These are phyloP conservation scores for Pyrocephalus nanus DNA, from an alignment of 2,797 vertebrate species.

Conservation along the genomic window DNA sequence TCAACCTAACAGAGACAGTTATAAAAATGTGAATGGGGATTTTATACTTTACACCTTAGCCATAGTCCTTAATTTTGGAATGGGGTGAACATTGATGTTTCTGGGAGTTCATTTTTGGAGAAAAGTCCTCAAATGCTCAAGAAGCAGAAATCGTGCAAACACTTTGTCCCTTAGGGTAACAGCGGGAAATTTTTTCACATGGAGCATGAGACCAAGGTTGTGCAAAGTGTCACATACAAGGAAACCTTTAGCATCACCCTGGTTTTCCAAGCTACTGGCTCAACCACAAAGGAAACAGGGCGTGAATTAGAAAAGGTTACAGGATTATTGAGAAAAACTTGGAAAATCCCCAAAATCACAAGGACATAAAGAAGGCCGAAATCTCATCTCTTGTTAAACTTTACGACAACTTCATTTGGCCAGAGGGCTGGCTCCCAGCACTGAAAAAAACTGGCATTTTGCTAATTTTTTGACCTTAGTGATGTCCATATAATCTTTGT, in stretches of 20 bases:
- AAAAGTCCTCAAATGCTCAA: background rate
- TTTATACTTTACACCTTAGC: background rate
- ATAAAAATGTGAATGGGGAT: background rate
- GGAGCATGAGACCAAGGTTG: background rate
- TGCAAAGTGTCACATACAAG: fast-evolving
- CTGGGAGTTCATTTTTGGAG: background rate
- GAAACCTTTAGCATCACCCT: background rate
- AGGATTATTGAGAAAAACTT: background rate
- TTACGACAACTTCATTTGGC: background rate
- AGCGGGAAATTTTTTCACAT: background rate
- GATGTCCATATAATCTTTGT: conserved; percentile 66
- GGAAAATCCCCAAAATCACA: background rate
- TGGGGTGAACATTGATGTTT: background rate
- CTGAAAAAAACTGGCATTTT: background rate
- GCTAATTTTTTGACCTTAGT: conserved; percentile 55
- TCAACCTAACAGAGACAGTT: background rate
- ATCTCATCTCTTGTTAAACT: background rate
- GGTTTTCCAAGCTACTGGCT: background rate
- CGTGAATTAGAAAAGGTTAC: background rate
- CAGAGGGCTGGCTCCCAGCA: background rate
- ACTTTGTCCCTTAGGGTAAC: background rate
- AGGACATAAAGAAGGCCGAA: background rate
- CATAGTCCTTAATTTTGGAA: background rate
- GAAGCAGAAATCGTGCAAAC: background rate
- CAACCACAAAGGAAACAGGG: background rate